Percentiles rank a stretch among this genome's conserved stretches.
Evolutionary conservation across 23 tunicate genomes (phyloP).

Genomic region (Ascidia mentula): DNA sequence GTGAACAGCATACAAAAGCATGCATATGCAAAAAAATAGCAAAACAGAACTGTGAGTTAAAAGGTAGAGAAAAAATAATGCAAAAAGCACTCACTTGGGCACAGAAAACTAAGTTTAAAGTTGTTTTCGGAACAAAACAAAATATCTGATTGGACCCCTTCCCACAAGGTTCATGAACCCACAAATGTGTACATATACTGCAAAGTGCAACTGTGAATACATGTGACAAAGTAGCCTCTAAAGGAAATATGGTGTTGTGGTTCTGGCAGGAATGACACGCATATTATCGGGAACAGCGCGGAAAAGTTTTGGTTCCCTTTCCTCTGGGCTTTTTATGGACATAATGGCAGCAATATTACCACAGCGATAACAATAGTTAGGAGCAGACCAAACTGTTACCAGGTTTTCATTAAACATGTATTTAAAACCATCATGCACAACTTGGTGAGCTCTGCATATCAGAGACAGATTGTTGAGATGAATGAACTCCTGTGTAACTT

Average conservation of each 20-base stretch:
- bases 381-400: slow-evolving; percentile 98
- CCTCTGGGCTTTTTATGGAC: slow-evolving; percentile 64
- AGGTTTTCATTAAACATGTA: slow-evolving; percentile 89
- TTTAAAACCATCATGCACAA: slow-evolving; percentile 96
- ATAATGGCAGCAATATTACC: slow-evolving; percentile 91
- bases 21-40: too few species aligned
- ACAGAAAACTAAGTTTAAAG: too few species aligned
- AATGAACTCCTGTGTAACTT: slow-evolving; percentile 87
- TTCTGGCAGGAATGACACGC: slow-evolving; percentile 88
- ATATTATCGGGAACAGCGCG: slow-evolving; percentile 90
- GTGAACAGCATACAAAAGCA: too few species aligned
- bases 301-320: slow-evolving; percentile 83
- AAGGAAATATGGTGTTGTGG: slow-evolving; percentile 85
- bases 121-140: too few species aligned
- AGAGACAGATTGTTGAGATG: slow-evolving; percentile 71
- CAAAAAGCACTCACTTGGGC: too few species aligned
- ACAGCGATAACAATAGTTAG: slow-evolving; percentile 95
- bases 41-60: too few species aligned
- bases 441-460: slow-evolving; percentile 93
- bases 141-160: too few species aligned
- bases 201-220: not conserved
- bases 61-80: too few species aligned
- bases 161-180: too few species aligned
- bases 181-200: not conserved
- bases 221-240: slow-evolving; percentile 4